Percentiles rank a stretch among this genome's conserved stretches.
Evolutionary conservation across 1,140 invertebrate genomes (phyloP).

Genomic region (Coboldia fuscipes): DNA sequence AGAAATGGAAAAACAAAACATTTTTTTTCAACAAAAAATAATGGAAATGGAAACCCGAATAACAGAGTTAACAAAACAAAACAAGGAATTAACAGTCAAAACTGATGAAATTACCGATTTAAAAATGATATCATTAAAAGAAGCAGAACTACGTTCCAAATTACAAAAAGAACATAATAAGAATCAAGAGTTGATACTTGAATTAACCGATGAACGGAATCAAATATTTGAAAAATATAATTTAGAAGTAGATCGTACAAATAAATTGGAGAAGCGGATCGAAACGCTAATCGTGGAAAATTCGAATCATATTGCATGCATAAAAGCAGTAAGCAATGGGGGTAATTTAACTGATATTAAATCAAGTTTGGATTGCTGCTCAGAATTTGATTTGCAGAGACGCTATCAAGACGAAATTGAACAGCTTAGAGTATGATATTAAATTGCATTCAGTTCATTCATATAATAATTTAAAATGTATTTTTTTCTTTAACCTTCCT

Average conservation of each 20-base stretch:
- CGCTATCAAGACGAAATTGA: constrained; percentile 72
- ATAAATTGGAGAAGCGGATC: constrained; percentile 39
- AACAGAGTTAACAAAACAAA: constrained; percentile 6
- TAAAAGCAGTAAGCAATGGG: constrained; percentile 44
- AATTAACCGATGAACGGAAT: constrained; percentile 12
- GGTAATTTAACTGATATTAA: constrained; percentile 16
- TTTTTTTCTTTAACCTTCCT: constrained; percentile 2
- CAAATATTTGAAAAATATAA: constrained; percentile 24
- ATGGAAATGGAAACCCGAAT: constrained; percentile 5
- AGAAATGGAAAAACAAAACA: constrained; percentile 9
- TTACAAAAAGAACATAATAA: constrained; percentile 9
- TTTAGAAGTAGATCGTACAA: constrained; percentile 34
- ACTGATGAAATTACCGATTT: constrained; percentile 9
- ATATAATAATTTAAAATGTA: neutral
- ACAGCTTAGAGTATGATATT: constrained; percentile 39
- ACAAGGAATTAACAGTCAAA: constrained; percentile 5
- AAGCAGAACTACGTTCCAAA: constrained; percentile 3
- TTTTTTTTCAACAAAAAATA: constrained; percentile 7
- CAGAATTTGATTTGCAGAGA: constrained; percentile 45
- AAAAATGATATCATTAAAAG: constrained; percentile 7
- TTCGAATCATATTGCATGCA: constrained; percentile 48
- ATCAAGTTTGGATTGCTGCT: constrained; percentile 25
- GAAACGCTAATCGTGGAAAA: constrained; percentile 54
- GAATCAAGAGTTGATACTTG: constrained; percentile 14
- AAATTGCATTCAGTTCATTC: neutral